These are phyloP conservation scores for Lissonota sp. DNA, from an alignment of 2,888 invertebrate species.

Conservation along the genomic window DNA sequence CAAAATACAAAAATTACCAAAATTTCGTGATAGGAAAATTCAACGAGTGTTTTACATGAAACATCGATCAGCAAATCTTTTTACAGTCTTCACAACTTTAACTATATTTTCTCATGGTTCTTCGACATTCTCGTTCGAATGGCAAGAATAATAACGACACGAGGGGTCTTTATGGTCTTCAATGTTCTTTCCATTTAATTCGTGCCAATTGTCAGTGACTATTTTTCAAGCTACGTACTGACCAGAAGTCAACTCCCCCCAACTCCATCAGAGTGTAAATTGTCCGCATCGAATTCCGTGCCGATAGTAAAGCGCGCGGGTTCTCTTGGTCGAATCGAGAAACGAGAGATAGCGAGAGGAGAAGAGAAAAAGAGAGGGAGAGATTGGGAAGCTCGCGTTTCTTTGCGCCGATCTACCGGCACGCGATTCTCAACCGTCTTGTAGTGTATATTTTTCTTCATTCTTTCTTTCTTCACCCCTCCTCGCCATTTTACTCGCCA, in stretches of 20 bases:
- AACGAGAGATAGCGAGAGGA: slow-evolving; percentile 62
- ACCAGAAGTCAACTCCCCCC: background rate
- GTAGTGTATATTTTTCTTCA: slow-evolving; percentile 9
- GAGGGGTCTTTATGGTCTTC: slow-evolving; percentile 4
- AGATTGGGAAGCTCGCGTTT: slow-evolving; percentile 62
- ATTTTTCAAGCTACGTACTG: slow-evolving; percentile 10
- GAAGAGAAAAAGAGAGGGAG: slow-evolving; percentile 60
- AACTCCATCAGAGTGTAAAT: slow-evolving; percentile 52
- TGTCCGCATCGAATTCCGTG: slow-evolving; percentile 65
- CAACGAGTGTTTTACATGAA: background rate
- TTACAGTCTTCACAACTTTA: background rate
- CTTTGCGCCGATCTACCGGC: slow-evolving; percentile 57
- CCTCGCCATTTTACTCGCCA: slow-evolving; percentile 36
- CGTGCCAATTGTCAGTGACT: slow-evolving; percentile 60
- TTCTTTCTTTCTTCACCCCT: slow-evolving; percentile 11
- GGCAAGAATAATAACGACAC: background rate
- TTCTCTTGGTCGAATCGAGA: slow-evolving; percentile 41
- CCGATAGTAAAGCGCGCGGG: slow-evolving; percentile 57
- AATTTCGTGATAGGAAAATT: background rate
- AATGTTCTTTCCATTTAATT: slow-evolving; percentile 50
- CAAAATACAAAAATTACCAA: background rate
- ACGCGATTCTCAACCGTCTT: slow-evolving; percentile 60
- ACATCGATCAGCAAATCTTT: no score
- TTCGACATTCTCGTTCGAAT: no score
- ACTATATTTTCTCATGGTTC: background rate